Evolutionary conservation across 2,888 invertebrate species (phyloP).

Genomic region (Athalia rosae): DNA sequence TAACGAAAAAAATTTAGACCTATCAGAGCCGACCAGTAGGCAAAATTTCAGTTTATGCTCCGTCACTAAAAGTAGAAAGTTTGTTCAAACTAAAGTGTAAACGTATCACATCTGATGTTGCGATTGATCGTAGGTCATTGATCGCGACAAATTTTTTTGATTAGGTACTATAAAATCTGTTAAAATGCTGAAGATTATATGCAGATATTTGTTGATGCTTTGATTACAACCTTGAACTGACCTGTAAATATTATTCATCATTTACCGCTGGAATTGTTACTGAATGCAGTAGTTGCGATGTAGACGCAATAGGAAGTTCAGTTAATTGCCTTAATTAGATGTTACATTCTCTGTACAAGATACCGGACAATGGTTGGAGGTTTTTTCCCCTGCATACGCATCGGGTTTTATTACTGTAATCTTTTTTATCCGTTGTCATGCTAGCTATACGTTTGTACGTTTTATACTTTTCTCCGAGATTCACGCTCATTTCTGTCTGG

Average conservation of each 20-base stretch:
- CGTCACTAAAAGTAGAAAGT: slow-evolving; percentile 33
- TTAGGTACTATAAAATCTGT: too few relatives aligned
- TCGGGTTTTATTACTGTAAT: too few relatives aligned
- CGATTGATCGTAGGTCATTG: too few relatives aligned
- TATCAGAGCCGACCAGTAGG: background rate
- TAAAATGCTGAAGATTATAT: too few relatives aligned
- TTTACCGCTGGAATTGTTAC: background rate
- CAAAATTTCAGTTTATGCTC: slow-evolving; percentile 16
- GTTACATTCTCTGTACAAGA: slow-evolving; percentile 19
- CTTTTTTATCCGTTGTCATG: too few relatives aligned
- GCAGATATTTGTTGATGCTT: background rate
- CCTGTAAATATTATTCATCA: slow-evolving; percentile 37
- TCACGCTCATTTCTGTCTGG: too few relatives aligned
- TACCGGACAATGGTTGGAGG: too few relatives aligned
- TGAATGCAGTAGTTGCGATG: background rate
- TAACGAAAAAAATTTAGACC: background rate
- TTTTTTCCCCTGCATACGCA: too few relatives aligned
- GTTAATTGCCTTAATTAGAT: slow-evolving; percentile 41
- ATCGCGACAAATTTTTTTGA: too few relatives aligned
- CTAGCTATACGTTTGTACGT: too few relatives aligned
- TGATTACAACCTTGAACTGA: slow-evolving; percentile 28
- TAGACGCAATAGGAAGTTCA: slow-evolving; percentile 42
- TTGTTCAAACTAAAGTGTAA: background rate
- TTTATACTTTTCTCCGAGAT: too few relatives aligned
- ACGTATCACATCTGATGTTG: background rate